Evolutionary conservation across 2,888 invertebrate species (phyloP).

Genomic region (Apamea monoglypha): DNA sequence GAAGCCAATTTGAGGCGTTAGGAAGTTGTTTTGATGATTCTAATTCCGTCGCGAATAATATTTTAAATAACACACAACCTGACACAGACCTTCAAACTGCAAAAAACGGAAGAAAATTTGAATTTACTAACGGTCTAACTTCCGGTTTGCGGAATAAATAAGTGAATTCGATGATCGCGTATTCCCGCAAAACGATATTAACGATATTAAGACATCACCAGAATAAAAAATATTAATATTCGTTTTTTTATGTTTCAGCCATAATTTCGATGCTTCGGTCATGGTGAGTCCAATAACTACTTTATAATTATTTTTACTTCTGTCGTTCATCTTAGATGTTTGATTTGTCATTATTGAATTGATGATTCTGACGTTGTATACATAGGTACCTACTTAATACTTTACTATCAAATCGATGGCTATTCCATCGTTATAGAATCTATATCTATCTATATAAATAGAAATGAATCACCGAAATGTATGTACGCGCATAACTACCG

Average conservation of each 20-base stretch:
- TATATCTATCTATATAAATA: too few relatives aligned
- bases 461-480: too few relatives aligned
- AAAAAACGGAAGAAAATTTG: not conserved
- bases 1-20: not conserved
- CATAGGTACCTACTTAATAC: too few relatives aligned
- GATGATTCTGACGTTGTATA: not conserved
- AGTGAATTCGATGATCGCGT: not conserved
- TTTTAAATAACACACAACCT: not conserved
- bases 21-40: not conserved
- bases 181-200: not conserved
- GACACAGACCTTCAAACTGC: not conserved
- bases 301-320: not conserved
- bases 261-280: accelerated
- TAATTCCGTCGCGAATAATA: not conserved
- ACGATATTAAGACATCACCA: not conserved
- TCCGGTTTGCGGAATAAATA: not conserved
- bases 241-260: not conserved
- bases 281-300: not conserved
- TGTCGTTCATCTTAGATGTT: not conserved
- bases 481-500: too few relatives aligned
- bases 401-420: too few relatives aligned
- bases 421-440: not conserved
- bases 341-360: too few relatives aligned
- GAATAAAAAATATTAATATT: not conserved
- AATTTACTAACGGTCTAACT: not conserved